Conservation (phyloP, 2,113 vertebrate species). For the Acanthochromis polyacanthus region DNA sequence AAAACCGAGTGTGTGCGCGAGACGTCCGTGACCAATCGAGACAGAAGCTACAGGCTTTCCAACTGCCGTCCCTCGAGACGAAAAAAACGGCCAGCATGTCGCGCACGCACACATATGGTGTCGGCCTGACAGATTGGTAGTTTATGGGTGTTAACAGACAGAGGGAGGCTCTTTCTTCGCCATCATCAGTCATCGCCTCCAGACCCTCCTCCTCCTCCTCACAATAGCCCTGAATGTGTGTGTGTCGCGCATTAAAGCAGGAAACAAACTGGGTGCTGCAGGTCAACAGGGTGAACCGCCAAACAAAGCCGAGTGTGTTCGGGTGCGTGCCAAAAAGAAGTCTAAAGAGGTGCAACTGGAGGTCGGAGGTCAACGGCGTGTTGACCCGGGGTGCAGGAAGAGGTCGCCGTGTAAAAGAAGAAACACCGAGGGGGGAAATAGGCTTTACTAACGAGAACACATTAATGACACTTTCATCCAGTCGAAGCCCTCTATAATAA, state of each 20-base stretch:
- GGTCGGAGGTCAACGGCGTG: slow-evolving; percentile 62
- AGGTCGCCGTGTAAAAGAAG: slow-evolving; percentile 3
- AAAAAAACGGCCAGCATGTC: slow-evolving; percentile 49
- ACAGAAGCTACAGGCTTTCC: slow-evolving; percentile 79
- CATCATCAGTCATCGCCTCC: slow-evolving; percentile 74
- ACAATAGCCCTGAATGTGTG: slow-evolving; percentile 16
- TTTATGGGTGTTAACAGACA: slow-evolving; percentile 83
- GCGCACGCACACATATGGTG: not conserved
- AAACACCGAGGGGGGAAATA: not conserved
- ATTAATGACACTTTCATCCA: not conserved
- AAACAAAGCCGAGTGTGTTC: slow-evolving; percentile 54
- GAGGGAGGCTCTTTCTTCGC: slow-evolving; percentile 74
- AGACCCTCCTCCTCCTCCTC: slow-evolving; percentile 50
- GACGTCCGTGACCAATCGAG: slow-evolving; percentile 77
- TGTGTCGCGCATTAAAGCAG: slow-evolving; percentile 51
- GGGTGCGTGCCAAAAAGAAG: slow-evolving; percentile 30
- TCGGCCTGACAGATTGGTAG: slow-evolving; percentile 78
- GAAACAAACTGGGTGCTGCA: slow-evolving; percentile 51
- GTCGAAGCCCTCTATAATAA: no score
- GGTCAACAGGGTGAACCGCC: slow-evolving; percentile 47
- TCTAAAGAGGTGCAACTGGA: slow-evolving; percentile 42
- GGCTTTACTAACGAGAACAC: slow-evolving; percentile 28
- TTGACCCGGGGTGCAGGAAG: slow-evolving; percentile 38
- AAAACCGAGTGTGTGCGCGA: slow-evolving; percentile 16
- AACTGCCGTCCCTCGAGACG: slow-evolving; percentile 74